phyloP scores from a whole-genome alignment of 2,888 invertebrate genomes.

The Zele albiditarsus region DNA sequence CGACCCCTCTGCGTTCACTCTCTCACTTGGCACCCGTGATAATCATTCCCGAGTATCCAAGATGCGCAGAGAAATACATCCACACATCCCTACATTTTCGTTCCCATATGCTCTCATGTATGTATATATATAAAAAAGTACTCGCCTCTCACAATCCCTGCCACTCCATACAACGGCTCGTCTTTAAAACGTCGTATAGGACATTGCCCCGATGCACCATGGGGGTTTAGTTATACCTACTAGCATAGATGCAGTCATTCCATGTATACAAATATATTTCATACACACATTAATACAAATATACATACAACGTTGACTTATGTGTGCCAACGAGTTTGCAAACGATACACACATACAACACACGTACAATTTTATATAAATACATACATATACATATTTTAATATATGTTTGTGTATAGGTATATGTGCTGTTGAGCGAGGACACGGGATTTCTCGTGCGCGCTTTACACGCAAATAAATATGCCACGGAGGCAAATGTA shows the following conservation, averaged over 20 bases:
- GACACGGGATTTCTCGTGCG: constrained; percentile 57
- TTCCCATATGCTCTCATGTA: neutral
- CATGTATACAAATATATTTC: constrained; percentile 53
- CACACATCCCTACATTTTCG: neutral
- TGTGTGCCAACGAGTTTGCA: constrained; percentile 2
- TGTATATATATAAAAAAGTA: neutral
- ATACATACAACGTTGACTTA: too few relatives aligned
- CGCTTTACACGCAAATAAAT: constrained; percentile 69
- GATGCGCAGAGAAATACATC: constrained; percentile 9
- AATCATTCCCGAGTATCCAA: constrained; percentile 27
- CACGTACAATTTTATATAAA: constrained; percentile 19
- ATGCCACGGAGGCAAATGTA: constrained; percentile 63
- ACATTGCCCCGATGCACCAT: constrained; percentile 63
- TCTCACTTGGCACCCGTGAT: constrained; percentile 34
- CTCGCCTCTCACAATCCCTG: constrained; percentile 13
- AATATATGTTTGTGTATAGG: constrained; percentile 46
- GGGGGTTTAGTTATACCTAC: constrained; percentile 70
- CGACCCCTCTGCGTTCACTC: constrained; percentile 26
- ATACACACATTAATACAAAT: neutral
- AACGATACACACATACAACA: constrained; percentile 23
- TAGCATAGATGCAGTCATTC: constrained; percentile 71
- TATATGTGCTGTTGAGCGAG: constrained; percentile 51
- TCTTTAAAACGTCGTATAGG: constrained; percentile 66
- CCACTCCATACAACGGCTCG: constrained; percentile 53
- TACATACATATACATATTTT: constrained; percentile 11